Percentiles rank a stretch among this genome's conserved stretches.
phyloP scores from a whole-genome alignment of 92 coral and sea anemone species.

The Actinernus sp. region DNA sequence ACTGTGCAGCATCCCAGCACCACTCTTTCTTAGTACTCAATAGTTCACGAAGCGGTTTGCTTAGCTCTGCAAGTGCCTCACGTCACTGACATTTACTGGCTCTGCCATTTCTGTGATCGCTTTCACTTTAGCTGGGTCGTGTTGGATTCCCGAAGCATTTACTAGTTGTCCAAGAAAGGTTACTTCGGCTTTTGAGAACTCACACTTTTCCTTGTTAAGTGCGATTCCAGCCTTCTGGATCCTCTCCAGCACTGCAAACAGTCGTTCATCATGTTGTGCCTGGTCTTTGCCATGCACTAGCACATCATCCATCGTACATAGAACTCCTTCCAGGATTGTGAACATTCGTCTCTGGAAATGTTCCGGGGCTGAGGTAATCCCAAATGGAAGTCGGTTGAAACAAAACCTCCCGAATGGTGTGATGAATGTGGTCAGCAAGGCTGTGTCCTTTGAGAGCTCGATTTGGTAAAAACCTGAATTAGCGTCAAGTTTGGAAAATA shows the following conservation, averaged over 20 bases:
- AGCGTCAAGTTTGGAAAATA: constrained; percentile 15
- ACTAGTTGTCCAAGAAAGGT: constrained; percentile 51
- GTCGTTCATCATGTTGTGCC: constrained; percentile 41
- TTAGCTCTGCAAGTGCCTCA: constrained; percentile 40
- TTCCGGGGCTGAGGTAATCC: no score
- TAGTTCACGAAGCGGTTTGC: constrained; percentile 39
- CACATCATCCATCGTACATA: constrained; percentile 46
- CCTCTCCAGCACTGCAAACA: constrained; percentile 30
- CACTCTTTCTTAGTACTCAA: constrained; percentile 33
- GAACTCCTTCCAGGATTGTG: constrained; percentile 32
- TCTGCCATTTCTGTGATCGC: constrained; percentile 49
- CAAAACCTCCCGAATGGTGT: constrained; percentile 42
- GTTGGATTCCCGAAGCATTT: constrained; percentile 34
- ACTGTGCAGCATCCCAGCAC: constrained; percentile 46
- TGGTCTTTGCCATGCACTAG: constrained; percentile 43
- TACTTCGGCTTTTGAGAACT: constrained; percentile 34
- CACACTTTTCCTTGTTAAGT: constrained; percentile 39
- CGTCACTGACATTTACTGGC: constrained; percentile 32
- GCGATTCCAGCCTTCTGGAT: constrained; percentile 30
- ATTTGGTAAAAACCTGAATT: constrained; percentile 22
- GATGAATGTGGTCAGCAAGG: constrained; percentile 24
- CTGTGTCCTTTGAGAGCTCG: constrained; percentile 8
- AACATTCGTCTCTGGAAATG: no score
- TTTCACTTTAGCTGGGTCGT: constrained; percentile 52
- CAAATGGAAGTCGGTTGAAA: no score